phyloP scores from a whole-genome alignment of 2,113 vertebrate genomes.

The Pterocles gutturalis region DNA sequence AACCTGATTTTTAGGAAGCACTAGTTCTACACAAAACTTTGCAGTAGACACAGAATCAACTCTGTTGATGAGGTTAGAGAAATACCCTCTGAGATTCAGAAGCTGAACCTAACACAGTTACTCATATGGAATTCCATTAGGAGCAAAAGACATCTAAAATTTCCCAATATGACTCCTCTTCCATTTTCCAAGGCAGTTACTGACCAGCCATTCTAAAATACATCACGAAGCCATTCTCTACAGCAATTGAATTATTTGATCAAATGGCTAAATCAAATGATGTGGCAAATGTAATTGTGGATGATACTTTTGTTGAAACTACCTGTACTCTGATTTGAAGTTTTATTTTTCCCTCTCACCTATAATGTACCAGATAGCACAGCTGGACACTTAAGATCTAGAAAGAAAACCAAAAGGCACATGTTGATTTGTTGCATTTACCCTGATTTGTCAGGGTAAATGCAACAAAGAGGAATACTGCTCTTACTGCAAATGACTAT shows the following conservation, averaged over 20 bases:
- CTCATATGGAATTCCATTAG: not conserved
- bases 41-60: not conserved
- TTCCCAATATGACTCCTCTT: not conserved
- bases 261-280: constrained; percentile 30
- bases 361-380: not conserved
- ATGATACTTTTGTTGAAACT: not conserved
- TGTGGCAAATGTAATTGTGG: not conserved
- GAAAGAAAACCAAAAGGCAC: constrained; percentile 8
- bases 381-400: not conserved
- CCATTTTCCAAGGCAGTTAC: constrained; percentile 1
- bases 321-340: not conserved
- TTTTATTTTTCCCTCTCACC: not conserved
- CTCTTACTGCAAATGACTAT: not conserved
- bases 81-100: not conserved
- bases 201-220: not conserved
- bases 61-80: not conserved
- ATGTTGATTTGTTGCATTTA: too few species aligned
- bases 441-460: constrained; percentile 6
- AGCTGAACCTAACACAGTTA: not conserved
- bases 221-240: not conserved
- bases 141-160: not conserved
- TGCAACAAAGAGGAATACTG: not conserved
- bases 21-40: not conserved
- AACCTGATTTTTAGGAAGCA: not conserved
- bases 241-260: not conserved